phyloP scores from a whole-genome alignment of 2,113 vertebrate genomes.

The Gulo gulo region DNA sequence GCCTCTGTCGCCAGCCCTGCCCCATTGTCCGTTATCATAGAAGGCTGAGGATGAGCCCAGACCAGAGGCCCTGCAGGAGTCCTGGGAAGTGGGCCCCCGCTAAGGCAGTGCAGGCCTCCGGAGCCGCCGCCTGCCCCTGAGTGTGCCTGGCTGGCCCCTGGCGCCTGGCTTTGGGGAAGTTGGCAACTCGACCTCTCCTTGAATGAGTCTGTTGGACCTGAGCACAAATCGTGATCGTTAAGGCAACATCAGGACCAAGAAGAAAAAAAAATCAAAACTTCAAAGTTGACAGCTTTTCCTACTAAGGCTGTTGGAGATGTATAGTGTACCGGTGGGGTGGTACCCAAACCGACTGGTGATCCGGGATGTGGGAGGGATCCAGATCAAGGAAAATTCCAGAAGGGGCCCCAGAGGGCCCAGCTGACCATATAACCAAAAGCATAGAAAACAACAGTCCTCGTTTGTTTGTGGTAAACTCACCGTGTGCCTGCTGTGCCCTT shows the following conservation, averaged over 20 bases:
- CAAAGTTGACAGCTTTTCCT: neutral
- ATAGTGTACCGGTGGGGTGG: neutral
- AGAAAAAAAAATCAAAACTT: neutral
- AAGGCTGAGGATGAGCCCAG: neutral
- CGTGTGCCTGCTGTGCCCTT: neutral
- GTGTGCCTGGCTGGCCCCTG: neutral
- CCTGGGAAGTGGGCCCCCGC: neutral
- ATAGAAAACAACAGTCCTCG: neutral
- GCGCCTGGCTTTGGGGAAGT: neutral
- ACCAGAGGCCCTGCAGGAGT: neutral
- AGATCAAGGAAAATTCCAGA: neutral
- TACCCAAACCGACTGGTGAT: neutral
- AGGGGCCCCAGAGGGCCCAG: neutral
- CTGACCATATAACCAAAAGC: neutral
- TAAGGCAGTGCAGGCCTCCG: neutral
- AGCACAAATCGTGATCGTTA: neutral
- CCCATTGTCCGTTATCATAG: neutral
- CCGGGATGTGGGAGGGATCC: neutral
- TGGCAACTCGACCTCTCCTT: neutral
- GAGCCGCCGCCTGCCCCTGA: neutral
- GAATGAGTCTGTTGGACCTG: neutral
- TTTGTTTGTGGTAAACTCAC: neutral
- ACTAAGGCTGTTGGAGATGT: neutral
- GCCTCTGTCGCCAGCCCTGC: neutral
- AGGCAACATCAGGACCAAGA: neutral